Conservation (phyloP, 2,888 invertebrate genomes). For the Omphaloscelis lunosa region DNA sequence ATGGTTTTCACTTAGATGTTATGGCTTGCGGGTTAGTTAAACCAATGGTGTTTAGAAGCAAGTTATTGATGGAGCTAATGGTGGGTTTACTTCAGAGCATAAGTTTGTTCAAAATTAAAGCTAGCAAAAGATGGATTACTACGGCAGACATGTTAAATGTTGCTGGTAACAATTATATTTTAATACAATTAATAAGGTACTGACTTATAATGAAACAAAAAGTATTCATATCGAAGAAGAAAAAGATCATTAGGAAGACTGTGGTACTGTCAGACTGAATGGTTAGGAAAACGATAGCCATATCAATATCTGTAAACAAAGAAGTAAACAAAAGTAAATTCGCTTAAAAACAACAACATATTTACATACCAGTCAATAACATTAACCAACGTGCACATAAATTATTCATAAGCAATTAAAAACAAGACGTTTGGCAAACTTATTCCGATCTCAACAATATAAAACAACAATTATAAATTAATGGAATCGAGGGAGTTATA, state of each 20-base stretch:
- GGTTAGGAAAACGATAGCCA: neutral
- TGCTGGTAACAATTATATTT: neutral
- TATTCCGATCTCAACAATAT: constrained; percentile 60
- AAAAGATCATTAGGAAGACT: neutral
- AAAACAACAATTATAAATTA: constrained; percentile 69
- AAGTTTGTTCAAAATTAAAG: neutral
- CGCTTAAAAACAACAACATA: neutral
- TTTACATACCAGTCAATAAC: constrained; percentile 7
- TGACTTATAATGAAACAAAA: neutral
- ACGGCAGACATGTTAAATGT: neutral
- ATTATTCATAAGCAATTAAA: constrained; percentile 62
- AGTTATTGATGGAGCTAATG: neutral
- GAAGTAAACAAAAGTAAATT: neutral
- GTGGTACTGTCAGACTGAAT: neutral
- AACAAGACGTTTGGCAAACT: constrained; percentile 62
- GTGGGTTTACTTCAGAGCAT: neutral
- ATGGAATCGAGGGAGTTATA: constrained; percentile 72
- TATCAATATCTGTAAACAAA: neutral
- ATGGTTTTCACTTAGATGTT: constrained; percentile 53
- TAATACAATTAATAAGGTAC: neutral
- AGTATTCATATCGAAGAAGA: neutral
- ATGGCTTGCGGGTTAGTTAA: constrained; percentile 16
- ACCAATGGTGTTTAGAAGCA: constrained; percentile 13
- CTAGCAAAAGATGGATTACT: neutral
- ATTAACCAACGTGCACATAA: constrained; percentile 11